These are phyloP conservation scores for Acrocephalus scirpaceus DNA, from an alignment of 2,797 vertebrate genomes.

Conservation along the genomic window DNA sequence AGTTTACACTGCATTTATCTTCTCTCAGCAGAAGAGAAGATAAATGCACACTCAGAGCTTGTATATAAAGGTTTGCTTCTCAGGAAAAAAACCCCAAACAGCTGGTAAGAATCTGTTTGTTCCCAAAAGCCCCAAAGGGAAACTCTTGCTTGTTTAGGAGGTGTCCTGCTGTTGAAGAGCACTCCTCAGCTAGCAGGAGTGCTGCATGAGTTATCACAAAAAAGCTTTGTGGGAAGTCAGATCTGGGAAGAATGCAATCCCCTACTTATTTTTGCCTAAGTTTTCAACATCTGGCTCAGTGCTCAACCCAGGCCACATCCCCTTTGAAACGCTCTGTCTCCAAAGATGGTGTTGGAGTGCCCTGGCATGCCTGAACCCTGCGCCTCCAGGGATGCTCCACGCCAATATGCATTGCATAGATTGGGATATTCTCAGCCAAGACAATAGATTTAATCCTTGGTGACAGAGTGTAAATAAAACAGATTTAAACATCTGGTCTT, in stretches of 20 bases:
- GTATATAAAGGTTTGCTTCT: background rate
- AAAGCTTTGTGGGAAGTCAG: background rate
- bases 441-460: slow-evolving; percentile 10
- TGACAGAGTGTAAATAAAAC: slow-evolving; percentile 12
- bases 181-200: background rate
- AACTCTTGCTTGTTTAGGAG: background rate
- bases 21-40: background rate
- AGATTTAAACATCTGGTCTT: slow-evolving; percentile 37
- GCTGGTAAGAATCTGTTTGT: background rate
- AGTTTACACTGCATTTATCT: background rate
- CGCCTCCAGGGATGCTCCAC: background rate
- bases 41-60: background rate
- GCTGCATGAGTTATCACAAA: background rate
- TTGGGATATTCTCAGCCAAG: background rate
- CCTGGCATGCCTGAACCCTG: background rate
- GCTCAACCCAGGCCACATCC: background rate
- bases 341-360: background rate
- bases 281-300: background rate
- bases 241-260: background rate
- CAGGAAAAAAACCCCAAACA: background rate
- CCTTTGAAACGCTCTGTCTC: background rate
- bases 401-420: background rate
- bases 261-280: background rate
- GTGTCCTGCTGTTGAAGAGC: background rate
- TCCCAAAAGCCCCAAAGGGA: background rate